These are phyloP conservation scores for Onthophagus sagittarius DNA, from an alignment of 2,888 invertebrate genomes.

Conservation along the genomic window DNA sequence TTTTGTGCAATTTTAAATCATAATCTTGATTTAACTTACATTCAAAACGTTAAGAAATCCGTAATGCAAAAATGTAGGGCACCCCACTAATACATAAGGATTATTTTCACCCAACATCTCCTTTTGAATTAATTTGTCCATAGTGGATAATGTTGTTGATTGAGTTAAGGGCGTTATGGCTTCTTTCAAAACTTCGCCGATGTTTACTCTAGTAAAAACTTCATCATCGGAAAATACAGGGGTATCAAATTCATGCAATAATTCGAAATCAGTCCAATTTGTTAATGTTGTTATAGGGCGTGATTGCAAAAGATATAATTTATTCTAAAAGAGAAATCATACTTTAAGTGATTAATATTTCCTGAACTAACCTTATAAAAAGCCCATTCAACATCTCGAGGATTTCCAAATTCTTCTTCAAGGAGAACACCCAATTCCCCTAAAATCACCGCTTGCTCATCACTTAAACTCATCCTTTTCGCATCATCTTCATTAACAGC, in stretches of 20 bases:
- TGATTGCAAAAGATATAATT: conserved; percentile 66
- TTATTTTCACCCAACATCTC: background rate
- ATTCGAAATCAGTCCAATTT: conserved; percentile 72
- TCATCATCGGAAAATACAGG: conserved; percentile 63
- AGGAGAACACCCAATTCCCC: conserved; percentile 57
- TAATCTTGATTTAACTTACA: background rate
- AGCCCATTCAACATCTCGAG: conserved; percentile 82
- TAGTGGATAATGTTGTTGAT: conserved; percentile 8
- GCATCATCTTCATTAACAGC: conserved; percentile 42
- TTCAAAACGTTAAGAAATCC: conserved; percentile 17
- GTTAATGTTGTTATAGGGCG: conserved; percentile 73
- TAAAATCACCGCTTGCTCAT: no score
- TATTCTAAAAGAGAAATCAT: conserved; percentile 46
- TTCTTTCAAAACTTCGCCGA: conserved; percentile 67
- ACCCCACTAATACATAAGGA: no score
- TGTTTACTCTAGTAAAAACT: conserved; percentile 66
- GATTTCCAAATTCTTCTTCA: conserved; percentile 64
- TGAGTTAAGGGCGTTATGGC: conserved; percentile 47
- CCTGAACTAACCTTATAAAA: conserved; percentile 50
- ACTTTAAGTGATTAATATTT: background rate
- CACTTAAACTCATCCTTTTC: conserved; percentile 53
- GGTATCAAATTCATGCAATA: conserved; percentile 73
- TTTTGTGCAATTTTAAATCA: no score
- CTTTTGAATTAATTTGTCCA: conserved; percentile 1
- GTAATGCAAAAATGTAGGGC: background rate